phyloP scores from a whole-genome alignment of 2,113 vertebrate genomes.

The Pheucticus melanocephalus region DNA sequence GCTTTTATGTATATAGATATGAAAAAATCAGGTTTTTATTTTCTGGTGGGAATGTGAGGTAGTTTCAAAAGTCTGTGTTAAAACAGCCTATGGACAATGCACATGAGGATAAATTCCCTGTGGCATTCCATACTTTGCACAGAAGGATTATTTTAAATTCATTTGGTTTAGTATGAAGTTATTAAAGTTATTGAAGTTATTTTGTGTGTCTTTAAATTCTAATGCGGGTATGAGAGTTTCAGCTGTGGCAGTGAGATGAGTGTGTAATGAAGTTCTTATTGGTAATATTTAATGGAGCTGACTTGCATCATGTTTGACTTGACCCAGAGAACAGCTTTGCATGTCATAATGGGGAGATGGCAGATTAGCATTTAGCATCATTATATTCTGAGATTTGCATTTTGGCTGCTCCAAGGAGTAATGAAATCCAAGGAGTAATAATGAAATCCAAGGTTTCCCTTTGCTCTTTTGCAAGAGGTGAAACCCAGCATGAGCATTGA shows the following conservation, averaged over 20 bases:
- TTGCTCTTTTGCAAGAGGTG: background rate
- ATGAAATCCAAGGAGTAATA: background rate
- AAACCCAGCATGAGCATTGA: background rate
- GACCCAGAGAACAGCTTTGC: background rate
- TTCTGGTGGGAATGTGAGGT: background rate
- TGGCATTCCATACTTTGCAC: background rate
- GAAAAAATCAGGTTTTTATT: background rate
- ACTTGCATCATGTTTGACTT: background rate
- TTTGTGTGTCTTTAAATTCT: background rate
- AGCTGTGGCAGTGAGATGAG: background rate
- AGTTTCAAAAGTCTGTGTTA: background rate
- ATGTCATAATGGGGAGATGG: background rate
- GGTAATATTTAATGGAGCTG: background rate
- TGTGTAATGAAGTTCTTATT: background rate
- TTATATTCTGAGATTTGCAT: background rate
- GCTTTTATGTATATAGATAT: background rate
- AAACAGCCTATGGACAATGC: background rate
- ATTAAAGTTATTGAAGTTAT: background rate
- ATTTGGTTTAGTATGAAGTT: background rate
- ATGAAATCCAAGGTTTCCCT: background rate
- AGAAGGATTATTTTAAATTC: background rate
- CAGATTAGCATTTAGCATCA: background rate
- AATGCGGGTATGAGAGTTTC: background rate
- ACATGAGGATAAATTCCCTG: background rate
- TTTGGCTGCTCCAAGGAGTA: background rate